Base-by-base conservation (phyloP, 2,888 invertebrate species). In the Catocala sponsa region DNA sequence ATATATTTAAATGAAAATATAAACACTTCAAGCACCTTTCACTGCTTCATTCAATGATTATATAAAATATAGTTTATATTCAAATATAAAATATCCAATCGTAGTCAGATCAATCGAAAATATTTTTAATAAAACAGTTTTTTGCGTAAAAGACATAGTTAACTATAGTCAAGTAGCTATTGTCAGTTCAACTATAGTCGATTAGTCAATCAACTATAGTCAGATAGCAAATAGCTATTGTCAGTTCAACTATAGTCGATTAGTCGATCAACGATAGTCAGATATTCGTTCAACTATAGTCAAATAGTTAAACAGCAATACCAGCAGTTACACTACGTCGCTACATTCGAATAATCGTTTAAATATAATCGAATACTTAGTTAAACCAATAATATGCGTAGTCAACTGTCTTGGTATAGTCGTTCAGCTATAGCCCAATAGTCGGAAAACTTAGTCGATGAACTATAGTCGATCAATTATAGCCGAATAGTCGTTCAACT, bases 91-190 rank as follows among this genome's bases (percentile, higher is more conserved):
- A 12, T 61, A 13, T 32, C 33, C 59, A 51, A 42, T 52, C 49
- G 52, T 59, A 62, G 50, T 56, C 4, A 43, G 50, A 48, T 59
- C 48, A 47, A 42, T 53, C 54, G 58, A 47, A 32, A 49, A 58
- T 72, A 72, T 76, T 72, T 75, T 68, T 51, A 71, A 68, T 59
- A 64, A 59, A 38, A 59, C 46, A 43, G 42, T 47, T 59, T 53
- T 51, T 59, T 48, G 58, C 53, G 33, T 59, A 25, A 12, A 51
- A 38, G 46, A 32, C 44, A 48, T 33, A 42, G 13, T 38, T 41
- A 47, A 41, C 41, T 59, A 44, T 46, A 58, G 42, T 38, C n/a
- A 42, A 42, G 43, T 56, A 56, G 49, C 56, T 46, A 46, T 46
- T 10, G 10, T 32, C 33, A 42, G 43, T 43, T 54, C 58, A 44